Percentiles rank a stretch among this genome's conserved stretches.
phyloP scores from a whole-genome alignment of 2,797 vertebrate species.

The Pelobates cultripes region DNA sequence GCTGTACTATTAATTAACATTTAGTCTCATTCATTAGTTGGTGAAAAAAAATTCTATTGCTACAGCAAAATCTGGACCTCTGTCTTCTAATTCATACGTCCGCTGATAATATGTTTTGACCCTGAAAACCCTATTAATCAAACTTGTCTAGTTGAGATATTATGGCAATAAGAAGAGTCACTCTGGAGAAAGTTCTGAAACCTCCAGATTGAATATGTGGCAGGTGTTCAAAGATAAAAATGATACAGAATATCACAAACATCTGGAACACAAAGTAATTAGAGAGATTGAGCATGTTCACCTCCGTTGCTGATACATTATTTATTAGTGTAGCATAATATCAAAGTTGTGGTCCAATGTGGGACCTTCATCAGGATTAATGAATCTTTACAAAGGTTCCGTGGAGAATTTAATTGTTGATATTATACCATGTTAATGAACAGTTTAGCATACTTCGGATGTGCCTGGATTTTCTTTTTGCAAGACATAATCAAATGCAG shows the following conservation, averaged over 20 bases:
- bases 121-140: conserved; percentile 21
- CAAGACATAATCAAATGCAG: not conserved
- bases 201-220: conserved; percentile 26
- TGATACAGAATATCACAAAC: conserved; percentile 34
- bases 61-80: not conserved
- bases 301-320: conserved; percentile 34
- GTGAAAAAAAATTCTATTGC: not conserved
- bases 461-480: not conserved
- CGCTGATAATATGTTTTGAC: conserved; percentile 15
- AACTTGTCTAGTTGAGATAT: conserved; percentile 39
- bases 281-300: conserved; percentile 29
- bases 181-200: conserved; percentile 22
- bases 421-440: conserved; percentile 18
- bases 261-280: conserved; percentile 47
- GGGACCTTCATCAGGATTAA: conserved; percentile 32
- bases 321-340: conserved; percentile 39
- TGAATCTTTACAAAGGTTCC: conserved; percentile 31
- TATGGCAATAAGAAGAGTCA: conserved; percentile 16
- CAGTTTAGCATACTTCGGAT: not conserved
- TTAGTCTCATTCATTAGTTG: too few relatives aligned
- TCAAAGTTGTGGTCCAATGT: conserved; percentile 32
- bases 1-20: too few relatives aligned
- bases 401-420: conserved; percentile 1
- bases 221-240: conserved; percentile 49
- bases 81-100: not conserved